Conservation (phyloP, 2,113 vertebrate species). For the Triplophysa rosa region DNA sequence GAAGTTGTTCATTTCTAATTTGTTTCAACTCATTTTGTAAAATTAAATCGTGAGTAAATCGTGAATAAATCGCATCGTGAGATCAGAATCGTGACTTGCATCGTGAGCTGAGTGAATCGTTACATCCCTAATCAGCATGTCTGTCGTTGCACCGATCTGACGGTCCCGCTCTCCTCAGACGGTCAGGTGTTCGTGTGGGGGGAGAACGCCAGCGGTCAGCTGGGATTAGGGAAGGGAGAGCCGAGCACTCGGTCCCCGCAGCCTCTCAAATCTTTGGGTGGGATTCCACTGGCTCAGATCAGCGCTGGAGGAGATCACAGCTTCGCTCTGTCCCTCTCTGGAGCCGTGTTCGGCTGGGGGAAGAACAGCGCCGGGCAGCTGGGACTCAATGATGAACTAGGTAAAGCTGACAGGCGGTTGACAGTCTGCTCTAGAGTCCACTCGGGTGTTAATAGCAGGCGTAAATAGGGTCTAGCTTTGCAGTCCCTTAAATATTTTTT, state of each 20-base stretch:
- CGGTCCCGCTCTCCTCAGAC: constrained; percentile 62
- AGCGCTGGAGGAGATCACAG: constrained; percentile 88
- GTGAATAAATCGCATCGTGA: too few species aligned
- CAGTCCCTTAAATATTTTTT: too few species aligned
- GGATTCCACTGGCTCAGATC: constrained; percentile 84
- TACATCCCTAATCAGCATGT: too few species aligned
- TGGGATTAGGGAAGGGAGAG: constrained; percentile 78
- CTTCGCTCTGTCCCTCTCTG: constrained; percentile 81
- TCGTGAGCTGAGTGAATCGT: too few species aligned
- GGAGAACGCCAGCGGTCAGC: constrained; percentile 82
- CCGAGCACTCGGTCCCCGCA: constrained; percentile 67
- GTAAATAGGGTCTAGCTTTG: too few species aligned
- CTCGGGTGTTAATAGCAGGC: too few species aligned
- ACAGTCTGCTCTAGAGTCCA: too few species aligned
- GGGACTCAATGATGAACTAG: constrained; percentile 84
- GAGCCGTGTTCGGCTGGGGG: constrained; percentile 91
- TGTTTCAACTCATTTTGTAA: too few species aligned
- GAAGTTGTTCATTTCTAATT: too few species aligned
- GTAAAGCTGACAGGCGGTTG: constrained; percentile 60
- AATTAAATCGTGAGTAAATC: too few species aligned
- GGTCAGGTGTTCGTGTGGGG: constrained; percentile 90
- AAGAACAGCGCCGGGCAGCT: constrained; percentile 88
- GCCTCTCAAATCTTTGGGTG: constrained; percentile 76
- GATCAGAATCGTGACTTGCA: too few species aligned
- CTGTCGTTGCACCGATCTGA: not conserved